A percentile compares a stretch with the other conserved stretches of the same genome.
phyloP scores from a whole-genome alignment of 2,113 vertebrate genomes.

The Pterophyllum scalare region DNA sequence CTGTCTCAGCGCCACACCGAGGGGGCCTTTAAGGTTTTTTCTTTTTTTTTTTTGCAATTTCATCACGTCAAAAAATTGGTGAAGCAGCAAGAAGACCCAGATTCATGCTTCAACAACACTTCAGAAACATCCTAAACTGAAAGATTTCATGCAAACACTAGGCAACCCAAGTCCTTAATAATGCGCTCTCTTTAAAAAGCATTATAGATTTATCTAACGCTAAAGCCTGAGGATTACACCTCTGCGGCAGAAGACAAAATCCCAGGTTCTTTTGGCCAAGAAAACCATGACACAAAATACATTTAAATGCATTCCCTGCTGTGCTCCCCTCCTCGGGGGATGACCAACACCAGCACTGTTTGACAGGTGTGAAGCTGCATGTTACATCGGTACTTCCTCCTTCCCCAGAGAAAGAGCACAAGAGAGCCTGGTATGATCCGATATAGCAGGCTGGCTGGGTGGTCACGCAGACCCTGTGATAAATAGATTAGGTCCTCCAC shows the following conservation, averaged over 20 bases:
- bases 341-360: slow-evolving; percentile 59
- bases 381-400: slow-evolving; percentile 58
- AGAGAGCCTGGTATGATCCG: slow-evolving; percentile 68
- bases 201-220: not conserved
- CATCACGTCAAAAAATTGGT: slow-evolving; percentile 42
- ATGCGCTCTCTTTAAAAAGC: not conserved
- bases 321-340: slow-evolving; percentile 55
- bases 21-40: slow-evolving; percentile 13
- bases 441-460: slow-evolving; percentile 72
- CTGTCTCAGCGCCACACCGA: not conserved
- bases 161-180: not conserved
- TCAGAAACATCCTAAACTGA: slow-evolving; percentile 40
- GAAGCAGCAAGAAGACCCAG: slow-evolving; percentile 45
- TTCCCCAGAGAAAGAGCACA: slow-evolving; percentile 63
- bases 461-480: slow-evolving; percentile 78
- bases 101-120: slow-evolving; percentile 49
- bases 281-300: slow-evolving; percentile 41
- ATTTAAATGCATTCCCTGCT: slow-evolving; percentile 56
- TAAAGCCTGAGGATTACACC: slow-evolving; percentile 34
- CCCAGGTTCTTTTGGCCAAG: not conserved
- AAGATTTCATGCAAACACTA: slow-evolving; percentile 26
- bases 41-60: slow-evolving; percentile 31
- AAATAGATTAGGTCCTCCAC: slow-evolving; percentile 82
- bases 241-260: slow-evolving; percentile 12
- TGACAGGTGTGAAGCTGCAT: slow-evolving; percentile 76